Evolutionary conservation across 2,113 vertebrate species (phyloP), one percentile per base, ranked within the genome.

Genomic region (Todiramphus chloris): DNA sequence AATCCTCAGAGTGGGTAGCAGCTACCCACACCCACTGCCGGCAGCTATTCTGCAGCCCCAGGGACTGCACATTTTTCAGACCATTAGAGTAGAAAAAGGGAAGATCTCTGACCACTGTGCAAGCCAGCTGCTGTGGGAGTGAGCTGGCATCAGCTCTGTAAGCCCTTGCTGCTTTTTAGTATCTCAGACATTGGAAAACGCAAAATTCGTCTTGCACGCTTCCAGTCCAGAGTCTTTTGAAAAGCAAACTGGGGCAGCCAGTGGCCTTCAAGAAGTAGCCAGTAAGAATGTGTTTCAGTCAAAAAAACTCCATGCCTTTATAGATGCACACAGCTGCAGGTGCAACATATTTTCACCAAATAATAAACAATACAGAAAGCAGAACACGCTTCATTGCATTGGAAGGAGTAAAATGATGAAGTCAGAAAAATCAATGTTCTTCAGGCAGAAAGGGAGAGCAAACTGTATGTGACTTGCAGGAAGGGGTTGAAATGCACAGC

Each of bases 11-110:
- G 19, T 3, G 59, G 37, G 28, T 1, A 46, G 66, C 43, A 92
- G 64, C 48, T 50, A 59, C 80, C 20, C 70, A 48, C 27, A 20
- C 2, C 37, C 33, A 17, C 0, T 0, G 11, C 5, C 0, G 0
- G 74, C 74, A 83, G 74, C 39, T 60, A 15, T 30, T 60, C 76
- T 0, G 0, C 27, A 69, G 85, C 9, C n/a, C 50, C 43, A 30
- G 30, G 60, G 39, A 53, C 44, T 63, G 46, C n/a, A 33, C 59
- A 3, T 20, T 87, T 79, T 24, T 7, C 76, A 79, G 68, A 33
- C 6, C 21, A 7, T 8, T 2, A 25, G 15, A 31, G 51, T 2
- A 76, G 94, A 56, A 51, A 56, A 51, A 82, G 28, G 30, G 80
- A 58, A 82, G 53, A 44, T 13, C 48, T 43, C 60, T 87, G 80